phyloP scores from a whole-genome alignment of 2,113 vertebrate species.

The Scomber scombrus region DNA sequence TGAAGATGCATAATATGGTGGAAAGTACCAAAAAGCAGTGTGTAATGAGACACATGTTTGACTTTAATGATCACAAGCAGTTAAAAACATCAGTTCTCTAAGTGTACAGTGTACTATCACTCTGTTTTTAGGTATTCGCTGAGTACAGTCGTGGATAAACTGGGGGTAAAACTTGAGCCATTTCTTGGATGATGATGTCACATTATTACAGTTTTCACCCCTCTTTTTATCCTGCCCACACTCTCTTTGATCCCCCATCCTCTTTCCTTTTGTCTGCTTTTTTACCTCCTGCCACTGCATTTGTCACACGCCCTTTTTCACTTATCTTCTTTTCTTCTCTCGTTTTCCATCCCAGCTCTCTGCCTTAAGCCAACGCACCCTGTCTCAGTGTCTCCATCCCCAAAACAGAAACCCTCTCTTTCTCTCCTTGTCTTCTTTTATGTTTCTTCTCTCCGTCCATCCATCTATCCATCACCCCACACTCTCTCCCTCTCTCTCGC shows the following conservation, averaged over 20 bases:
- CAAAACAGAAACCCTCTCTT: slow-evolving; percentile 45
- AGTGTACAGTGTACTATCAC: slow-evolving; percentile 40
- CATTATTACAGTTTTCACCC: slow-evolving; percentile 57
- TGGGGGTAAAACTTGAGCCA: slow-evolving; percentile 33
- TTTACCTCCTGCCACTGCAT: slow-evolving; percentile 52
- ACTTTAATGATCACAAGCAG: slow-evolving; percentile 22
- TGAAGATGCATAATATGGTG: background rate
- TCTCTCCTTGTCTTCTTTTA: slow-evolving; percentile 45
- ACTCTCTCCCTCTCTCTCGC: slow-evolving; percentile 37
- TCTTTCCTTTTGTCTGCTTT: slow-evolving; percentile 58
- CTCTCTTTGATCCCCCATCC: slow-evolving; percentile 19
- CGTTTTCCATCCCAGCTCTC: slow-evolving; percentile 40
- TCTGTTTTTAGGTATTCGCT: background rate
- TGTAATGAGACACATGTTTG: slow-evolving; percentile 6
- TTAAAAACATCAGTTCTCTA: slow-evolving; percentile 18
- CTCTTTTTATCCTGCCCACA: slow-evolving; percentile 17
- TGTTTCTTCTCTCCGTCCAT: slow-evolving; percentile 51
- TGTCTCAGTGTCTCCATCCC: slow-evolving; percentile 46
- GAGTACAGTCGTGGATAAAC: slow-evolving; percentile 34
- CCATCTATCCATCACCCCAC: slow-evolving; percentile 61
- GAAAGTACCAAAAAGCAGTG: background rate
- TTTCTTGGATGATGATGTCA: slow-evolving; percentile 48
- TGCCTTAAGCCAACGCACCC: slow-evolving; percentile 60
- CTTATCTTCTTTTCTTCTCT: slow-evolving; percentile 41
- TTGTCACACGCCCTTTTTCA: slow-evolving; percentile 58